A percentile compares a stretch with the other conserved stretches of the same genome.
phyloP scores from a whole-genome alignment of 2,797 vertebrate species.

The Aldrovandia affinis region DNA sequence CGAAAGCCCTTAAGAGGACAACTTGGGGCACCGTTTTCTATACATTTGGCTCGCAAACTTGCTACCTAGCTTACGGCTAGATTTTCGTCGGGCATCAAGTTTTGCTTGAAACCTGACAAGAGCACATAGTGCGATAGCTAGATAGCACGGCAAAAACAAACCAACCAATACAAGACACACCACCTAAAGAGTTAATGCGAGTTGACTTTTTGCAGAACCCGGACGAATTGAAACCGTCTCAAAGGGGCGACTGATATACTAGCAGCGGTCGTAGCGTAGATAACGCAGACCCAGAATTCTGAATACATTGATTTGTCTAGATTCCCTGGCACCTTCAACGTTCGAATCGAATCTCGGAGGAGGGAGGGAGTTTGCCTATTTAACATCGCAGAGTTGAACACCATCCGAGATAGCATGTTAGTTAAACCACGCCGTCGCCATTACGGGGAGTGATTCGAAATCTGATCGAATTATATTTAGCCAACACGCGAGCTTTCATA shows the following conservation, averaged over 20 bases:
- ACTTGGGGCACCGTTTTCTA: not conserved
- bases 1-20: not conserved
- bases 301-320: not conserved
- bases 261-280: not conserved
- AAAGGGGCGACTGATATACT: not conserved
- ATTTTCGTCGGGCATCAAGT: not conserved
- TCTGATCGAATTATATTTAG: not conserved
- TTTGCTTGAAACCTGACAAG: not conserved
- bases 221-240: slow-evolving; percentile 10
- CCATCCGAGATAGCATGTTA: not conserved
- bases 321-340: not conserved
- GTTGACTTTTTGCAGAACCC: slow-evolving; percentile 4
- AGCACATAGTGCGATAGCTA: not conserved
- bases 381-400: slow-evolving; percentile 5
- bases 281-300: not conserved
- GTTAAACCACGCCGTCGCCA: slow-evolving; percentile 28
- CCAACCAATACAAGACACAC: too few species aligned
- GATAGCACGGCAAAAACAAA: not conserved
- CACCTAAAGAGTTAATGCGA: slow-evolving; percentile 11
- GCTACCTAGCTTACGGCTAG: not conserved
- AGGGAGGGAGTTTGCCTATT: not conserved
- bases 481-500: not conserved
- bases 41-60: not conserved
- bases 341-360: not conserved
- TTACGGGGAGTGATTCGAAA: slow-evolving; percentile 11